Evolutionary conservation across 2,888 invertebrate genomes (phyloP), one percentile per base, ranked within the genome.

Genomic region (Megaustenia siamemsis): DNA sequence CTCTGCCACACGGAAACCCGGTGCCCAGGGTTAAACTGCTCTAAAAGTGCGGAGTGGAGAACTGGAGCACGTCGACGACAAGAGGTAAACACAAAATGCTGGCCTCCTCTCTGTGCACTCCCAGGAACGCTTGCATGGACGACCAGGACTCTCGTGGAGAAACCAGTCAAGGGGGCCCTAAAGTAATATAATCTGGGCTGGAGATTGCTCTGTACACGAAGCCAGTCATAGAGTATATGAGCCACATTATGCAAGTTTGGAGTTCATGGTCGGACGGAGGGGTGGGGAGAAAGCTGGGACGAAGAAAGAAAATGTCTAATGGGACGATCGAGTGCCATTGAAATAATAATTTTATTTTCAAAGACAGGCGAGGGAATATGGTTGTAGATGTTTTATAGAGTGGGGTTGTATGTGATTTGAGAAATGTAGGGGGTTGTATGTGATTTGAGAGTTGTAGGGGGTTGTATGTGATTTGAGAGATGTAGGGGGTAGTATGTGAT

Each of bases 31-130:
- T 69, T 69, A 40, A 24, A 38, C 38, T 69, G 40, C 24, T 40
- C 5, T 69, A 69, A 40, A 24, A 24, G 38, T 5, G 10, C 21
- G 63, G 69, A 38, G 24, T 1, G 38, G 28, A 38, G 40, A 24
- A 21, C 69, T 69, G 6, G 69, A 40, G 40, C 6, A 38, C 38
- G 21, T 24, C 35, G 5, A 38, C 40, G 69, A 69, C 69, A 69
- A 40, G 69, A 69, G 69, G 69, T 40, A 69, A 69, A 69, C 69
- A 69, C 40, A 69, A 40, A 40, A 24, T 40, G 21, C 40, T 63
- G 12, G 12, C 32, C 63, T 28, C 12, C 63, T 40, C 69, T 6
- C 40, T 21, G 68, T 15, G 18, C 38, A 68, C 35, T 40, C 69
- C 38, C 18, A 69, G 32, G 32, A 4, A 40, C 6, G 40, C 69